Evolutionary conservation across 2,888 invertebrate genomes (phyloP).

Genomic region (Euzetes globulus): DNA sequence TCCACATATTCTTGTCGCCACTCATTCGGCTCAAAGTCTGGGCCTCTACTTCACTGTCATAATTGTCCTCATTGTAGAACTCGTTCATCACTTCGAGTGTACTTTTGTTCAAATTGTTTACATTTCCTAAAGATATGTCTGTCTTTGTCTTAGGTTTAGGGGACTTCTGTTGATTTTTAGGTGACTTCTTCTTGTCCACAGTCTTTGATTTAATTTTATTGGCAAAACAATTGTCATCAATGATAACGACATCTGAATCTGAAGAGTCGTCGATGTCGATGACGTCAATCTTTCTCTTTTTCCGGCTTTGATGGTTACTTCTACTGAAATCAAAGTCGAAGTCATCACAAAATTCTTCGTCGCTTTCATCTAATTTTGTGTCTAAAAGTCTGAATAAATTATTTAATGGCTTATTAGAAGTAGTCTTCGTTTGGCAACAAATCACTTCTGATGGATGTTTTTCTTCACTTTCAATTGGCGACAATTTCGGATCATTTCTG

Average conservation of each 20-base stretch:
- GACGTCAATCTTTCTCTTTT: neutral
- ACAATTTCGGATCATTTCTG: too few species aligned
- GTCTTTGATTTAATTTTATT: neutral
- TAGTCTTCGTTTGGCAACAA: neutral
- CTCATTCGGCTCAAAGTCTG: neutral
- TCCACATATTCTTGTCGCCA: neutral
- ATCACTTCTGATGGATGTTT: neutral
- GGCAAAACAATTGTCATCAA: neutral
- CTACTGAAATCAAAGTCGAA: neutral
- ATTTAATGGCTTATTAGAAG: neutral
- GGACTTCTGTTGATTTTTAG: neutral
- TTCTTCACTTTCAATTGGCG: neutral
- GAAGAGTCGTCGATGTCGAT: conserved; percentile 20
- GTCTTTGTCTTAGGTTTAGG: neutral
- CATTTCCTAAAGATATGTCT: conserved; percentile 24
- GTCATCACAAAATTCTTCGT: neutral
- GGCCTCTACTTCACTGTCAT: conserved; percentile 13
- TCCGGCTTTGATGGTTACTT: neutral
- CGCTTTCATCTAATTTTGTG: neutral
- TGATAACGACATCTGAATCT: conserved; percentile 10
- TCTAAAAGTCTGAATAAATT: neutral
- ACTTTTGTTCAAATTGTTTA: neutral
- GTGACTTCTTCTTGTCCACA: neutral
- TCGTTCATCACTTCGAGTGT: neutral
- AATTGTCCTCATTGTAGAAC: conserved; percentile 16